Percentiles rank a stretch among this genome's conserved stretches.
These are phyloP conservation scores for Mnemiopsis leidyi DNA, from an alignment of 37 sponge, comb jelly and placozoan species.

Conservation along the genomic window DNA sequence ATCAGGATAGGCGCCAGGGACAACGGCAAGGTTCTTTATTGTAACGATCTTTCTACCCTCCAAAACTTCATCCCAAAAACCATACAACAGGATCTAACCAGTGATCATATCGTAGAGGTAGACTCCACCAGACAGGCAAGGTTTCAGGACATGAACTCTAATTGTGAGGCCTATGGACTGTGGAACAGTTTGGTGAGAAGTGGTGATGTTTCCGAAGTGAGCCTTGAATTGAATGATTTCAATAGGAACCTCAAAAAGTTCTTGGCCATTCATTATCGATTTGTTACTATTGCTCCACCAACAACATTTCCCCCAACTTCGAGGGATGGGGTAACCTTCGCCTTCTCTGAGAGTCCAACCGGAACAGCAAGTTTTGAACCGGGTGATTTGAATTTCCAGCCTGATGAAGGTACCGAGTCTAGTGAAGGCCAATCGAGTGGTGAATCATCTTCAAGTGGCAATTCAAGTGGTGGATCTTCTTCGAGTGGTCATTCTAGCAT, in stretches of 20 bases:
- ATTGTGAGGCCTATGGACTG: background rate
- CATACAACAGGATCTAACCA: background rate
- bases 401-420: background rate
- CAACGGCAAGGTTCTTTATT: background rate
- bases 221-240: background rate
- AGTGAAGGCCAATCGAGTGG: background rate
- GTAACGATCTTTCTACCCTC: background rate
- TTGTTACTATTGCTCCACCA: background rate
- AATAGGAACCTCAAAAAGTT: background rate
- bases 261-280: background rate
- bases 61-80: background rate
- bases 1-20: background rate
- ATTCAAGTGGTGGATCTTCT: background rate
- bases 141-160: background rate
- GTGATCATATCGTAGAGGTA: background rate
- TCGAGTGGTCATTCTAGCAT: background rate
- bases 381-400: background rate
- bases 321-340: background rate
- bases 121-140: background rate
- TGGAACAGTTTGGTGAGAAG: background rate
- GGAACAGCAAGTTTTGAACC: background rate
- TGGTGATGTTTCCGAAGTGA: background rate
- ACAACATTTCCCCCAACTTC: background rate
- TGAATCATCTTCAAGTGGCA: background rate
- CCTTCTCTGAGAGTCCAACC: background rate